Base-by-base conservation (phyloP, 2,888 invertebrate species). In the Aphrophora alni region DNA sequence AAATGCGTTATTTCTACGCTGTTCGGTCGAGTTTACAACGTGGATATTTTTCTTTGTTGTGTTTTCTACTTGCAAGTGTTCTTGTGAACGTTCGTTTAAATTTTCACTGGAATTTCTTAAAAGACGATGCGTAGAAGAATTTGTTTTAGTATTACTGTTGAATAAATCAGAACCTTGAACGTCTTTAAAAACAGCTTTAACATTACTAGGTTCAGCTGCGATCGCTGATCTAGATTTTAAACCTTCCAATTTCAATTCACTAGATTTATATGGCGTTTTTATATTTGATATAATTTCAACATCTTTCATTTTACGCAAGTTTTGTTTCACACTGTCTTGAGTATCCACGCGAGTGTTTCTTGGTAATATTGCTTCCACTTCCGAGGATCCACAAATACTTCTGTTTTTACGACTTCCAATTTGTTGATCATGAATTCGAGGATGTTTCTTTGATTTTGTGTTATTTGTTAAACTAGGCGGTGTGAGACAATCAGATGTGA, bases 401-500 rank as follows among this genome's bases (percentile, higher is more conserved):
- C 59, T 59, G 59, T 59, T 59, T 10, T 59, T 59, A n/a, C 10
- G 59, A 21, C 59, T 59, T 3, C 21, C 59, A 21, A 59, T n/a
- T 8, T 59, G 59, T 21, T 10, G 59, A 21, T 59, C 59, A 2
- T 59, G 59, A 5, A 21, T 21, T 4, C 59, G 59, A n/a, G 59
- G 21, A 14, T 21, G 21, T 59, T 59, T 59, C 21, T 59, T 59
- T 7, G 4, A 0, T 14, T 44, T 44, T 2, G 2, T 2, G 17
- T 14, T 14, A 14, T 44, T 44, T 2, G n/a, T n/a, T 3, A 21
- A 21, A 33, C 8, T 33, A n/a, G 59, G 21, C 21, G 59, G 59
- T 14, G 44, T 44, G 21, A 59, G 2, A 21, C 76, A 77, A 10
- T 80, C 80, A 26, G 77, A 77, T n/a, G 80, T 77, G 24, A 72